Conservation (phyloP, 2,113 vertebrate genomes). For the Ibidorhyncha struthersii region DNA sequence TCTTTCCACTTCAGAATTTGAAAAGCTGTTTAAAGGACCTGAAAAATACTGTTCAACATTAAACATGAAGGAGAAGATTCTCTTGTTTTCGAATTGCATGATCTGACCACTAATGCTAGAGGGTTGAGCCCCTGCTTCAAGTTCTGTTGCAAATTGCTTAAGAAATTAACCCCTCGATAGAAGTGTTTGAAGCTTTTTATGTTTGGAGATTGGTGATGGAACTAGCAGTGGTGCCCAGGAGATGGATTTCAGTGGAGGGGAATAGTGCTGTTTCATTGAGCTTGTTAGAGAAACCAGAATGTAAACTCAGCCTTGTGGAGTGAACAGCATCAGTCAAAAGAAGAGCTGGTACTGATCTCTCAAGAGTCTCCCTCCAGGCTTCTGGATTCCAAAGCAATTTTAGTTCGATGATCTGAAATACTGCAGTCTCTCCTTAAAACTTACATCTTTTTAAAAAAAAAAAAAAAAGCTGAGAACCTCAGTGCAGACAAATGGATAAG, state of each 20-base stretch:
- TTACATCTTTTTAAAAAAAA: background rate
- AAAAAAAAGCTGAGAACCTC: background rate
- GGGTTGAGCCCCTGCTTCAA: background rate
- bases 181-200: background rate
- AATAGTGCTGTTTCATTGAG: background rate
- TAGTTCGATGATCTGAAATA: background rate
- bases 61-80: background rate
- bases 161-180: background rate
- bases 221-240: background rate
- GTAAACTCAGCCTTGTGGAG: background rate
- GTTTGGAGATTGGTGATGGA: background rate
- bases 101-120: background rate
- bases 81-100: background rate
- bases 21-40: background rate
- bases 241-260: background rate
- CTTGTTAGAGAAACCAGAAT: background rate
- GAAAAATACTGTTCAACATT: background rate
- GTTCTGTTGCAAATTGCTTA: background rate
- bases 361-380: background rate
- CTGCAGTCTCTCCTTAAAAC: background rate
- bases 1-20: background rate
- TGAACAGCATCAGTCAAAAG: background rate
- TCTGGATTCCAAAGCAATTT: background rate
- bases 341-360: background rate
- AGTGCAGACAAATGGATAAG: background rate